These are phyloP conservation scores for Dufourea novaeangliae DNA, from an alignment of 1,140 invertebrate genomes.

Conservation along the genomic window DNA sequence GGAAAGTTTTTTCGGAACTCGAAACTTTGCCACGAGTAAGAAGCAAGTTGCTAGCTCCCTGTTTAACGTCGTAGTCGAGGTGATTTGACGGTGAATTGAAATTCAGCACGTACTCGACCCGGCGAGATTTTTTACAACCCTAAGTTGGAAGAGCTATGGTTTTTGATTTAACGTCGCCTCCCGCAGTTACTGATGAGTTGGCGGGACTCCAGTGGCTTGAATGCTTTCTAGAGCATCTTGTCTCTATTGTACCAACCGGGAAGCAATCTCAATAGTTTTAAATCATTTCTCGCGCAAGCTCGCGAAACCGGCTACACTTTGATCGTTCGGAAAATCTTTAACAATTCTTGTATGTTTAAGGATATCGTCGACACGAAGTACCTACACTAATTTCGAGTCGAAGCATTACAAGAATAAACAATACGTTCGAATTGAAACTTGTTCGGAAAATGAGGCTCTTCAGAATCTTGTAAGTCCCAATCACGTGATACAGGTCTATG, in stretches of 20 bases:
- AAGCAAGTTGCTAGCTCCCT: background rate
- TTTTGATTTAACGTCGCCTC: constrained; percentile 64
- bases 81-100: constrained; percentile 51
- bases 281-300: constrained; percentile 54
- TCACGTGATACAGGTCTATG: no score
- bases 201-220: constrained; percentile 61
- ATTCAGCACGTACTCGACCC: constrained; percentile 29
- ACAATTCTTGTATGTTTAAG: no score
- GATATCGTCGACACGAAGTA: no score
- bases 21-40: no score
- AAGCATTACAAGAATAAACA: no score
- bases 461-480: no score
- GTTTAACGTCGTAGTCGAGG: constrained; percentile 1
- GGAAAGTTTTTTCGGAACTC: background rate
- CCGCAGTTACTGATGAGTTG: constrained; percentile 69
- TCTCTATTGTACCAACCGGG: constrained; percentile 59
- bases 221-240: constrained; percentile 68
- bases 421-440: no score
- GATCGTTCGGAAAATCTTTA: constrained; percentile 1
- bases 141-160: constrained; percentile 19
- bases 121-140: constrained; percentile 29
- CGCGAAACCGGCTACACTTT: background rate
- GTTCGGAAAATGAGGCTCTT: no score
- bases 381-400: no score
- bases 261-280: constrained; percentile 68